Conservation (phyloP, 2,113 vertebrate species). For the human (Homo sapiens) region DNA sequence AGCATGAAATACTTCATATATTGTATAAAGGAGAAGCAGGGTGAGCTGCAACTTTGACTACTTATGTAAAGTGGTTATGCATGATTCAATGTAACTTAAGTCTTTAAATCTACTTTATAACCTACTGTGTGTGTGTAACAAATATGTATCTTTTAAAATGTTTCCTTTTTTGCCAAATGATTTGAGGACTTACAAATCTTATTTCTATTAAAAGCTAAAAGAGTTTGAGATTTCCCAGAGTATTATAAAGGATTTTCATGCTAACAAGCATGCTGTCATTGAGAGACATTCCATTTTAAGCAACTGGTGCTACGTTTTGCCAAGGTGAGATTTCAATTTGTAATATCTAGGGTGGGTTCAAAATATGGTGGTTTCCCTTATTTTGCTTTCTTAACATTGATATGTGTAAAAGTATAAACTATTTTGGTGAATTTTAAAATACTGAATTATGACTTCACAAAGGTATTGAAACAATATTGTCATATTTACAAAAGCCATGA, state of each 20-base stretch:
- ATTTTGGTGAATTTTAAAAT: conserved; percentile 12
- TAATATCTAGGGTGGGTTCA: not conserved
- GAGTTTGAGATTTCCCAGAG: conserved; percentile 89
- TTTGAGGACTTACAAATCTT: conserved; percentile 56
- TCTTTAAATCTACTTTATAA: not conserved
- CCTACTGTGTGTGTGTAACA: not conserved
- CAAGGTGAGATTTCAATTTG: conserved; percentile 86
- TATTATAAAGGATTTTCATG: conserved; percentile 85
- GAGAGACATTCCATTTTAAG: conserved; percentile 83
- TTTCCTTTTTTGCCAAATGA: conserved; percentile 36
- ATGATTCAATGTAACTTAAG: not conserved
- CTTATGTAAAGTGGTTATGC: not conserved
- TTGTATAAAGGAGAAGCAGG: not conserved
- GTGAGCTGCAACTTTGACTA: not conserved
- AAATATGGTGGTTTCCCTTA: not conserved
- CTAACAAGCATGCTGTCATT: conserved; percentile 82
- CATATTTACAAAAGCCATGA: not conserved
- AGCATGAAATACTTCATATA: not conserved
- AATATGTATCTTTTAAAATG: not conserved
- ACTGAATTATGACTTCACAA: not conserved
- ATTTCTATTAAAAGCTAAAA: conserved; percentile 84
- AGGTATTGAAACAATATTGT: not conserved
- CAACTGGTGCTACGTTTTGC: conserved; percentile 94
- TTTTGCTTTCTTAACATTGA: not conserved
- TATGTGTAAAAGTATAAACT: not conserved